Base-by-base conservation (phyloP, 2,113 vertebrate genomes). In the Zingel zingel region DNA sequence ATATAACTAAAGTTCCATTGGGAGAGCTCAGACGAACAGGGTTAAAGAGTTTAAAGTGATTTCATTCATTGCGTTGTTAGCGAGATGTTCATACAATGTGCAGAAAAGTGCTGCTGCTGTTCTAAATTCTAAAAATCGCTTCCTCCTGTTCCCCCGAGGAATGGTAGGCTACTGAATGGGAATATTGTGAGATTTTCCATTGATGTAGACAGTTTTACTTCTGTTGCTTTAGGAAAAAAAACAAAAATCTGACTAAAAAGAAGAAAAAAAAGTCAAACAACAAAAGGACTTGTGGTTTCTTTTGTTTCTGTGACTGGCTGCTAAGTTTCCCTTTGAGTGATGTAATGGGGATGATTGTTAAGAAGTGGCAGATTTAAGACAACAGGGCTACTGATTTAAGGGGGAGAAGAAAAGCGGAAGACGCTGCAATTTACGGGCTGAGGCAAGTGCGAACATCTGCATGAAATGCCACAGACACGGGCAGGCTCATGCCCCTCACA, bases 161-260 rank as follows among this genome's bases (percentile, higher is more conserved):
- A 90, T 56, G 75, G 87, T 83, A 33, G 30, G 30, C 30, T 33
- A 84, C 84, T 72, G 79, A 92, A 83, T 83, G 82, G 80, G 74
- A 79, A 81, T 82, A 70, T 89, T 87, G 83, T 91, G 74, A 72
- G 75, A 75, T 88, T 90, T 90, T 86, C 84, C 90, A 83, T 91
- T 92, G 85, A 88, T 93, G 89, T 92, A 91, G 87, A 88, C 39
- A 61, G 88, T 86, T 91, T 86, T 81, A 89, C 68, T 90, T 92
- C 67, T 94, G 66, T 91, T 92, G 90, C 88, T 92, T 90, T 85
- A 86, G 57, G 64, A 76, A 79, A 83, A 79, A 82, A 81, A 80
- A 10, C 0, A 77, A 83, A 81, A 86, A 68, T 67, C 15, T 71
- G 59, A 90, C 85, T 79, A 87, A 88, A 88, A 83, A 3, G 77